Evolutionary conservation across 1,140 invertebrate genomes (phyloP), one percentile per base, ranked within the genome.

Genomic region (Homarus americanus): DNA sequence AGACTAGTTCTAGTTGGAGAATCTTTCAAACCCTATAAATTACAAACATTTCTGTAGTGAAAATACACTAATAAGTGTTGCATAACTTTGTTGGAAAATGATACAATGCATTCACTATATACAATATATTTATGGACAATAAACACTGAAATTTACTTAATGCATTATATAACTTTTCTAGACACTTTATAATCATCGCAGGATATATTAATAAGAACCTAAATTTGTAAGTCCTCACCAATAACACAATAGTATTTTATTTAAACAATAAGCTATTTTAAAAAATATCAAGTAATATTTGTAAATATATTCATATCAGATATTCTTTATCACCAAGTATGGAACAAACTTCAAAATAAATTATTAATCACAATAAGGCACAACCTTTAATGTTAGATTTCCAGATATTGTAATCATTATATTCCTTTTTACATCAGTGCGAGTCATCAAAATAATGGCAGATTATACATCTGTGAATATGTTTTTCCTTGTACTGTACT

Each of bases 91-190:
- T 20, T 69, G 63, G 63, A 32, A 69, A 69, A 69, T 69, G 24
- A 69, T 49, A 49, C n/a, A 69, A 9, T 69, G n/a, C n/a, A 69
- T 4, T 69, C 24, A 69, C 28, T 69, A 69, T 69, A 69, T 69
- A 69, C 63, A 69, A 69, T 69, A 9, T 34, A 69, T 69, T 69
- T 69, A 32, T 69, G n/a, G 5, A 69, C 53, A 69, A 9, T 69
- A 9, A 69, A 69, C 63, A 69, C 63, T 69, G 63, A 69, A 24
- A 24, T 69, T 4, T 69, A 69, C n/a, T 69, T 69, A 69, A 69
- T 9, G 32, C n/a, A 69, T 28, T 69, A 28, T 9, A 69, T 28
- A 69, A 10, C 24, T 69, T 7, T 69, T 69, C 63, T 69, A 69
- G 28, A 32, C 12, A 32, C 7, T 69, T 69, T 32, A 49, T 49